Evolutionary conservation across 2,888 invertebrate species (phyloP), one percentile per base, ranked within the genome.

Genomic region (Nebria brevicollis): DNA sequence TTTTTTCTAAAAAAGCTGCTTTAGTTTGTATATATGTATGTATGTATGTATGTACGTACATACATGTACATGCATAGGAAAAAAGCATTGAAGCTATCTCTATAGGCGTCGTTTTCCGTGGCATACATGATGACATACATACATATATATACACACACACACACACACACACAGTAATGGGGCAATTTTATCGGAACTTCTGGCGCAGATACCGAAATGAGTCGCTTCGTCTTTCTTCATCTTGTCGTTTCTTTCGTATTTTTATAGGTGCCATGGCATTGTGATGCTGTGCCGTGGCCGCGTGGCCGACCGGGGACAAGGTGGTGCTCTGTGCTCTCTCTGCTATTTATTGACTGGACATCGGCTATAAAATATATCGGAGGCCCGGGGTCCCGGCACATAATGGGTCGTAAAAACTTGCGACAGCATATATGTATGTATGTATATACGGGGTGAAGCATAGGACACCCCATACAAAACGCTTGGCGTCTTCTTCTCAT

Each of bases 301-400:
- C 34, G 54, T 11, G 8, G 54, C 54, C 65, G 84, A 86, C 84
- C 84, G 85, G 76, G 84, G 84, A 84, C 85, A 86, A 87, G 87
- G 87, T 86, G 86, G 86, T 86, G 82, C 78, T 85, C 86, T 86
- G 86, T 86, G 82, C 78, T 85, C 86, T 86, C 78, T 85, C 86
- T 86, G 87, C 88, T 89, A 89, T 89, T 89, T 89, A 89, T 89
- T 89, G 89, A 89, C 89, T 89, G 89, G 89, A 89, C 89, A 89
- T 89, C 87, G 89, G 85, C 88, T 88, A 89, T 89, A 89, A 89
- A 89, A 89, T 88, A 89, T 89, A 89, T 89, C 88, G 87, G 87
- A 87, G 87, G 85, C 86, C 85, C 72, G 75, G 74, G 81, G 43
- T 73, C 77, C 73, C 68, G 66, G 83, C 85, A 84, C 86, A 86